Evolutionary conservation across 2,888 invertebrate species (phyloP), one percentile per base, ranked within the genome.

Genomic region (Erebia aethiops): DNA sequence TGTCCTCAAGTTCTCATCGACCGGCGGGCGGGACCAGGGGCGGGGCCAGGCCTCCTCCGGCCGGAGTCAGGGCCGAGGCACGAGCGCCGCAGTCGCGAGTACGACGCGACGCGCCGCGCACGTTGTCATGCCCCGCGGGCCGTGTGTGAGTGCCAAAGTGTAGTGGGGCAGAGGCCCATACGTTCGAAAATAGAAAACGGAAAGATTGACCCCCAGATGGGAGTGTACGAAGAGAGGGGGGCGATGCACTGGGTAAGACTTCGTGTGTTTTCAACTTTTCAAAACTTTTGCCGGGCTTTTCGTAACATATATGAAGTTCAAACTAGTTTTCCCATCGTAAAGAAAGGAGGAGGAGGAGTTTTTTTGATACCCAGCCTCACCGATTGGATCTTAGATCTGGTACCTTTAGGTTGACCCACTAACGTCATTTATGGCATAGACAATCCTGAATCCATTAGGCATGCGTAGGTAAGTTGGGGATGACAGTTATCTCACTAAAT

Each of bases 171-270:
- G 77, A 84, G 84, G 91, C 92, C 92, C 91, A 87, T 84, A 86
- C 87, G 87, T 90, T 92, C 90, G 89, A 90, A 89, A 89, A 90
- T 89, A 89, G 84, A 88, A 89, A 90, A 90, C 92, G 88, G 88
- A 87, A 92, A 88, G 87, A 92, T 92, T 91, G 88, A 94, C 88
- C 94, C 94, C 95, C 97, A 96, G 96, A 97, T 97, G 97, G 97
- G 97, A 96, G 97, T 97, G 94, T 97, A 96, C 96, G 97, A 97
- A 95, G 97, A 97, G 94, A 95, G 95, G 94, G 95, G 96, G 95
- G 96, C 96, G 96, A 97, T 97, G 97, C 97, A 97, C 96, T 97
- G 97, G 97, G 97, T 97, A 94, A 95, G 96, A 89, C 16, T 58
- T 64, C 70, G 4, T 41, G 66, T 67, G 49, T 43, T 21, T 46